These are phyloP conservation scores for Drosophila neoperkinsi DNA, from an alignment of 2,888 invertebrate species.

Conservation along the genomic window DNA sequence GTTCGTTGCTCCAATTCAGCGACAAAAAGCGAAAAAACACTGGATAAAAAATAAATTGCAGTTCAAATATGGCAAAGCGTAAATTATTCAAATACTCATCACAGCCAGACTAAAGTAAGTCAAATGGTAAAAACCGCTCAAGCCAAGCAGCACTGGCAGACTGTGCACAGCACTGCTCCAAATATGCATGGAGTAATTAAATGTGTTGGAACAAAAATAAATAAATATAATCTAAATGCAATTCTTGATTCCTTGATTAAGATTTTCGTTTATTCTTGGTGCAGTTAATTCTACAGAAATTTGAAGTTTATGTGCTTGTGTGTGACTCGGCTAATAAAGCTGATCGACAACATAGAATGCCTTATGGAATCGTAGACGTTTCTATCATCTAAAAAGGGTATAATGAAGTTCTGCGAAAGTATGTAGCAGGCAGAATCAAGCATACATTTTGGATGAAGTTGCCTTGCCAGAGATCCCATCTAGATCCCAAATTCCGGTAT, in stretches of 20 bases:
- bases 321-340: not conserved
- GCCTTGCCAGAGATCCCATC: not conserved
- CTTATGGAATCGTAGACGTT: not conserved
- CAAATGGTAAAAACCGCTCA: not conserved
- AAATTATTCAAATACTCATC: slow-evolving; percentile 49
- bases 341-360: not conserved
- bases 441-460: not conserved
- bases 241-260: not conserved
- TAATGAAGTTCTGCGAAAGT: not conserved
- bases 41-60: slow-evolving; percentile 35
- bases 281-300: too few relatives aligned
- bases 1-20: slow-evolving; percentile 43
- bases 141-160: not conserved
- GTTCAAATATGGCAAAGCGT: slow-evolving; percentile 47
- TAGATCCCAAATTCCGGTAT: not conserved
- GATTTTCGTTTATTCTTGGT: not conserved
- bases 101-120: slow-evolving; percentile 16
- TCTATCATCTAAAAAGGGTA: not conserved
- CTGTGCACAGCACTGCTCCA: not conserved
- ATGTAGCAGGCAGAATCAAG: not conserved
- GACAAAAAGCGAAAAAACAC: slow-evolving; percentile 11
- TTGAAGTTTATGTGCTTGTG: too few relatives aligned
- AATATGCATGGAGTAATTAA: not conserved
- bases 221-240: not conserved
- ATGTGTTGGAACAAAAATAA: not conserved